A percentile compares a stretch with the other conserved stretches of the same genome.
Evolutionary conservation across 92 coral and sea anemone species (phyloP).

Genomic region (Siderastrea radians): DNA sequence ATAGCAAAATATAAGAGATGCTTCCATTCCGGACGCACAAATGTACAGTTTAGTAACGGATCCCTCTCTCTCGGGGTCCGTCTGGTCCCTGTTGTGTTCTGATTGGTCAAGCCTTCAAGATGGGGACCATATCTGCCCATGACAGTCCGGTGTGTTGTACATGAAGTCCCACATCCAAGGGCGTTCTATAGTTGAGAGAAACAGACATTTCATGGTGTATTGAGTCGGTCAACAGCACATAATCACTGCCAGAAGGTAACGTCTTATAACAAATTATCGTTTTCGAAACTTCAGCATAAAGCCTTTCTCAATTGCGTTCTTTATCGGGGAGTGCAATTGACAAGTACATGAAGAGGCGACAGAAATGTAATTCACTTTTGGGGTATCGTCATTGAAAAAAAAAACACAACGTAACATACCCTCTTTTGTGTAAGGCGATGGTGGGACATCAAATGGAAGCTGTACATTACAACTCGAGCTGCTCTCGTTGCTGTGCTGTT

Average conservation of each 20-base stretch:
- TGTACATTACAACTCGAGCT: conserved; percentile 46
- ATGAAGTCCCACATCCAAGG: conserved; percentile 99
- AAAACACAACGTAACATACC: conserved; percentile 57
- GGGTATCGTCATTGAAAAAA: background rate
- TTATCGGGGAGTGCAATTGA: too few relatives aligned
- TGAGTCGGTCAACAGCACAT: background rate
- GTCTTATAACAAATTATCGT: too few relatives aligned
- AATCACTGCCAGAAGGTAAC: background rate
- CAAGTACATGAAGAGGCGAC: background rate
- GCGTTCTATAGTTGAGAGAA: conserved; percentile 53
- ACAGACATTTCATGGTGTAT: background rate
- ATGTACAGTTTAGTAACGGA: too few relatives aligned
- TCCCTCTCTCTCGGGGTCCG: background rate
- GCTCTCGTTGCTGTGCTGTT: conserved; percentile 12
- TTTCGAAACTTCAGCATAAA: too few relatives aligned
- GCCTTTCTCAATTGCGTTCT: too few relatives aligned
- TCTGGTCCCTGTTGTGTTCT: background rate
- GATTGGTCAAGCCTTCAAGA: conserved; percentile 22
- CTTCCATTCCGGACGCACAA: too few relatives aligned
- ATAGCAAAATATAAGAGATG: too few relatives aligned
- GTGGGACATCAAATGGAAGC: conserved; percentile 93
- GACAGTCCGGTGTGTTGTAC: conserved; percentile 84
- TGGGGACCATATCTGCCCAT: conserved; percentile 93
- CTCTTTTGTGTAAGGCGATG: conserved; percentile 82
- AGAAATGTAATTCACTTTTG: too few relatives aligned